Conservation (phyloP, 2,888 invertebrate species). For the Chaetogeoica ovagalla region DNA sequence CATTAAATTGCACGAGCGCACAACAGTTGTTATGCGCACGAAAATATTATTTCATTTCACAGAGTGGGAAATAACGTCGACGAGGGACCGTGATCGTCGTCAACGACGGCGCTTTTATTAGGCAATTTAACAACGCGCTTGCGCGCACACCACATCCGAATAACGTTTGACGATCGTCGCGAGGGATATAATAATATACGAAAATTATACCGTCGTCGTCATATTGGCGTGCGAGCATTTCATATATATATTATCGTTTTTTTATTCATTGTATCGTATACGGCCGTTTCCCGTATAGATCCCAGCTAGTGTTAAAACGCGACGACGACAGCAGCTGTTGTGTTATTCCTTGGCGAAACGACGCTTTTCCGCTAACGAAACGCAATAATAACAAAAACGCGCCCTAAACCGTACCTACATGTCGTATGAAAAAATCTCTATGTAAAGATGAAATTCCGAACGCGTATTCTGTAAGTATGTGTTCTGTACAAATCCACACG, state of each 20-base stretch:
- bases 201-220: too few relatives aligned
- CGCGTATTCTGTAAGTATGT: too few relatives aligned
- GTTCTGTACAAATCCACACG: too few relatives aligned
- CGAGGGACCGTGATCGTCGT: not conserved
- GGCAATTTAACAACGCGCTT: conserved; percentile 39
- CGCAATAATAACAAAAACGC: conserved; percentile 12
- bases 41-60: too few relatives aligned
- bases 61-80: too few relatives aligned
- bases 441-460: not conserved
- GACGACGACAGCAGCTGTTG: not conserved
- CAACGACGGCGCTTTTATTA: conserved; percentile 20
- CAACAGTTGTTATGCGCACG: too few relatives aligned
- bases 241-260: conserved; percentile 26
- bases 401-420: too few relatives aligned
- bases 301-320: not conserved
- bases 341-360: conserved; percentile 12
- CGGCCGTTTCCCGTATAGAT: too few relatives aligned
- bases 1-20: too few relatives aligned
- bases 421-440: not conserved
- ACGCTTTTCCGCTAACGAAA: not conserved
- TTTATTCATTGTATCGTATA: not conserved
- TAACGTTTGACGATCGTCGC: too few relatives aligned
- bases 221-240: not conserved
- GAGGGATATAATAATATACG: too few relatives aligned
- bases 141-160: too few relatives aligned